Conservation (phyloP, 2,797 vertebrate genomes). For the Sylvia borin region DNA sequence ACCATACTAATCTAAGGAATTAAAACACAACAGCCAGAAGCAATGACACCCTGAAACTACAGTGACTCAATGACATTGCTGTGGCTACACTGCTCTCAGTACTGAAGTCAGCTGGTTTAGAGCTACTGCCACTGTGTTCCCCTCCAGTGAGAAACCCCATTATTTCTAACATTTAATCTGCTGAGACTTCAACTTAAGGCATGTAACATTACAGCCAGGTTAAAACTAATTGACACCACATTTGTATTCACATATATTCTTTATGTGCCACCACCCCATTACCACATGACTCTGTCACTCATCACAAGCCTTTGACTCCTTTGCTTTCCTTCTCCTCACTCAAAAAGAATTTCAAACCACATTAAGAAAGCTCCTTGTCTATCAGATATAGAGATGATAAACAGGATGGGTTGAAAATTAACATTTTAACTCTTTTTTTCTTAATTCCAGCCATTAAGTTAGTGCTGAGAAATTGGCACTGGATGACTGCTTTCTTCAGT, state of each 20-base stretch:
- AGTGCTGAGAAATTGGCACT: background rate
- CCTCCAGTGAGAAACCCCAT: background rate
- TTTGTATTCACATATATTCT: background rate
- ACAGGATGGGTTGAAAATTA: background rate
- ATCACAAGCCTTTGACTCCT: background rate
- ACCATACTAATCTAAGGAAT: background rate
- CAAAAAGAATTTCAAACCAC: background rate
- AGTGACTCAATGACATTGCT: fast-evolving
- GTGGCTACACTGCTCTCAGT: background rate
- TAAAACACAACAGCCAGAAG: background rate
- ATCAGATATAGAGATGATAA: background rate
- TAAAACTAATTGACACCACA: background rate
- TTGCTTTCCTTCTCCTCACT: background rate
- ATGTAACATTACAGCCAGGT: background rate
- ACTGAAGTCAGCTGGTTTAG: background rate
- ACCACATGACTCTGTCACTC: background rate
- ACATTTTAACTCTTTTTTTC: background rate
- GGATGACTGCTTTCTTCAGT: background rate
- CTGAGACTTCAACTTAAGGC: background rate
- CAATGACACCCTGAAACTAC: background rate
- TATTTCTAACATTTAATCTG: background rate
- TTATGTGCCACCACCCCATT: background rate
- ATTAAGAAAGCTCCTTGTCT: background rate
- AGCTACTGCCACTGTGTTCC: background rate
- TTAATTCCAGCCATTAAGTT: background rate